Evolutionary conservation across 2,113 vertebrate genomes (phyloP).

Genomic region (Alectura lathami): DNA sequence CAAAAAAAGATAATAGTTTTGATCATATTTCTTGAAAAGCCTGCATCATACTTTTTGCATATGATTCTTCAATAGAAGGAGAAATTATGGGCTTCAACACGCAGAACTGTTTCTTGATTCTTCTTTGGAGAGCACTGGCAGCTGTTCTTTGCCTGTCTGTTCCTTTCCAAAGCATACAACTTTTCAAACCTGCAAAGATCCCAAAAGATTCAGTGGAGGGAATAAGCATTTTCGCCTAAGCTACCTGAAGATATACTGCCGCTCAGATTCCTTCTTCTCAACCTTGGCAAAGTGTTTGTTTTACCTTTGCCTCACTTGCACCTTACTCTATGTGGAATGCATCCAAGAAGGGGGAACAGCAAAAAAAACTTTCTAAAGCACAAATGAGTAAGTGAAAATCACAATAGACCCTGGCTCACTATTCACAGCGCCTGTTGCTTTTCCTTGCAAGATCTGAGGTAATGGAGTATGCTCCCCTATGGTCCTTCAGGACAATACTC

Average conservation of each 20-base stretch:
- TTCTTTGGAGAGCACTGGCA: neutral
- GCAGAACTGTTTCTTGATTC: neutral
- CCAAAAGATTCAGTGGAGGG: neutral
- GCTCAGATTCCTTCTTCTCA: neutral
- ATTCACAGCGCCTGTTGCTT: neutral
- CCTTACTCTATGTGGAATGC: neutral
- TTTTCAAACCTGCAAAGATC: neutral
- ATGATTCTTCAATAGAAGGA: neutral
- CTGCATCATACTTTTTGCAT: neutral
- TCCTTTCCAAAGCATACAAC: neutral
- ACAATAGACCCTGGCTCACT: neutral
- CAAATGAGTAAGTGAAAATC: neutral
- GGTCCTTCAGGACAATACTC: neutral
- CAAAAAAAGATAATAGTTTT: neutral
- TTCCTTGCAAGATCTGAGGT: neutral
- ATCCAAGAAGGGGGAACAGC: neutral
- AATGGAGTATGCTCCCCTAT: neutral
- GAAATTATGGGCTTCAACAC: rapidly evolving
- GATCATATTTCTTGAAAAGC: neutral
- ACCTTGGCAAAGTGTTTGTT: neutral
- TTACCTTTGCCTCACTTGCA: neutral
- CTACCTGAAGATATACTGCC: neutral
- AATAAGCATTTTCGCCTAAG: neutral
- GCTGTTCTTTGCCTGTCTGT: neutral
- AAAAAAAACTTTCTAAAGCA: neutral